Percentiles rank a stretch among this genome's conserved stretches.
phyloP scores from a whole-genome alignment of 2,888 invertebrate species.

The Eristalis pertinax region DNA sequence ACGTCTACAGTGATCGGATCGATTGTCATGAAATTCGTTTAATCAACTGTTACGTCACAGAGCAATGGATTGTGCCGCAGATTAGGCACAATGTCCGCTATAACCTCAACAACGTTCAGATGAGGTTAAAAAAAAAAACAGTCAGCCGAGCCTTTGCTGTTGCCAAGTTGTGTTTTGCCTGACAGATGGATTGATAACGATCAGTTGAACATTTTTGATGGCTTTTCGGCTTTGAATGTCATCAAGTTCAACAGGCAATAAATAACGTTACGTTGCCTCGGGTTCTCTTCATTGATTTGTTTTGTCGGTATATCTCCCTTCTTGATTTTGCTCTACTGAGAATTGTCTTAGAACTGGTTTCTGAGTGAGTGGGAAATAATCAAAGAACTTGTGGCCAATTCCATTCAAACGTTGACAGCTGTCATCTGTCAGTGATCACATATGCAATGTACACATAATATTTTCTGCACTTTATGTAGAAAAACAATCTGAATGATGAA shows the following conservation, averaged over 20 bases:
- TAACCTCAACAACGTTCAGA: neutral
- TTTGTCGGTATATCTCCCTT: neutral
- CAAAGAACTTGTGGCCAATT: no score
- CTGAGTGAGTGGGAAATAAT: no score
- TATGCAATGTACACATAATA: neutral
- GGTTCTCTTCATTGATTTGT: neutral
- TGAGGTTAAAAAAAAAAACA: neutral
- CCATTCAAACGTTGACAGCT: neutral
- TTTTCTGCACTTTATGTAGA: neutral
- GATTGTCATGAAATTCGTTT: conserved; percentile 12
- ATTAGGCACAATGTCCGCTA: conserved; percentile 15
- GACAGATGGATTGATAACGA: neutral
- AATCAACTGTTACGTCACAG: conserved; percentile 25
- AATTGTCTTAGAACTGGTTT: no score
- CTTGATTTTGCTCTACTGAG: neutral
- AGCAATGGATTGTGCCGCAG: conserved; percentile 3
- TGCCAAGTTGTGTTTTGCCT: neutral
- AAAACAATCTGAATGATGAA: neutral
- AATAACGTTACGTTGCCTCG: neutral
- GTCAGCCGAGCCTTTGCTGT: neutral
- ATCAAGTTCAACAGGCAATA: neutral
- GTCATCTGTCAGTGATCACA: neutral
- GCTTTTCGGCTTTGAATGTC: neutral
- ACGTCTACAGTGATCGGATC: conserved; percentile 31
- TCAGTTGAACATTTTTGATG: neutral